Base-by-base conservation (phyloP, 2,797 vertebrate species). In the Botia kubotai region DNA sequence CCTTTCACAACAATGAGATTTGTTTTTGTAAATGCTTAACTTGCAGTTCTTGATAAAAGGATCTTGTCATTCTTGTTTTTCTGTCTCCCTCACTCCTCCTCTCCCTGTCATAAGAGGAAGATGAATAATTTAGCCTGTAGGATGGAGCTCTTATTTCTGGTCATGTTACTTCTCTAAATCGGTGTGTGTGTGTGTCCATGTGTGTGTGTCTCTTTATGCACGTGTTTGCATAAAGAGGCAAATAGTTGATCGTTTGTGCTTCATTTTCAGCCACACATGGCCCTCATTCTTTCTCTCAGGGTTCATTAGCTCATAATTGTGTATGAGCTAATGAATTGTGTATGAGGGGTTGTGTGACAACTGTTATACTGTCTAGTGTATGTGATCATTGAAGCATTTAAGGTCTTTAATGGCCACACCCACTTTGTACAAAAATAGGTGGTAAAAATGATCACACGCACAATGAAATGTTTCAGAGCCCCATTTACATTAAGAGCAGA, bases 81-180 rank as follows among this genome's bases (percentile, higher is more conserved):
- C n/a, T 33, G 33, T 80, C 21, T 66, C 21, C 26, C 50, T 78
- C 23, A 16, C 53, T 33, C 26, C 14, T 2, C 17, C 14, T 63
- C 60, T 17, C 63, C 10, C 10, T 8, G 68, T 65, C n/a, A 69
- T 77, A 71, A 78, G 17, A 43, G 53, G 29, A 26, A 29, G 36
- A 84, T 86, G 77, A 86, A 86, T 84, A 86, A 86, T 86, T 84
- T 75, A 84, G 60, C 67, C 36, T 66, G 77, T 57, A 17, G 60
- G 60, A 71, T 76, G 75, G 57, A 80, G 79, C 53, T 80, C 67
- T 17, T 72, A 3, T 14, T 50, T n/a, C 46, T 62, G 79, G 79
- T 81, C 82, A 57, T 84, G 85, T 58, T 53, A 58, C 71, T 81
- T 53, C 39, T 55, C 13, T 79, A 66, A 67, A 68, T 62, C 12